Conservation (phyloP, 2,113 vertebrate genomes). For the Mobula birostris region DNA sequence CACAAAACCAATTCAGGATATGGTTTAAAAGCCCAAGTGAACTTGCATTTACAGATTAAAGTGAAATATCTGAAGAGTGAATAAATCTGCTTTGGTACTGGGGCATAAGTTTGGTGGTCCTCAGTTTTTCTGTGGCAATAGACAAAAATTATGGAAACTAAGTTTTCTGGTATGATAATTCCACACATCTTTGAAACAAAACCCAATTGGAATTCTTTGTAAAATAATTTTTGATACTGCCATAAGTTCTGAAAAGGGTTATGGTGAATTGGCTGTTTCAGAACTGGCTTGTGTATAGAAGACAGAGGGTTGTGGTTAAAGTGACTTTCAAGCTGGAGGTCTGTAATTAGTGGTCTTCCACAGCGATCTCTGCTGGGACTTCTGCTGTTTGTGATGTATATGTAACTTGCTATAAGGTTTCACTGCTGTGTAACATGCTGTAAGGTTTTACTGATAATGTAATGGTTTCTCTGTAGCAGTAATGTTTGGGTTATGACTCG, state of each 20-base stretch:
- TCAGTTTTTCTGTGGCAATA: neutral
- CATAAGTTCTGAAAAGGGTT: neutral
- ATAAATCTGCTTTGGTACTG: neutral
- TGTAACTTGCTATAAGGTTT: too few relatives aligned
- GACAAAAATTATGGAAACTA: neutral
- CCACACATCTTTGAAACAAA: neutral
- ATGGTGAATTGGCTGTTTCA: too few relatives aligned
- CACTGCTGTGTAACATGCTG: too few relatives aligned
- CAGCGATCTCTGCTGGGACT: too few relatives aligned
- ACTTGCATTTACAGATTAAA: neutral
- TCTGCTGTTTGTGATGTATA: too few relatives aligned
- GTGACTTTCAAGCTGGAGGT: too few relatives aligned
- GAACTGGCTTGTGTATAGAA: too few relatives aligned
- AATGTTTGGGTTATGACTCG: too few relatives aligned
- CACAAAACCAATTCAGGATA: neutral
- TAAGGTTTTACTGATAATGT: too few relatives aligned
- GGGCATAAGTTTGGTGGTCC: neutral
- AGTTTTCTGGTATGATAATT: neutral
- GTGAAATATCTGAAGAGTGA: neutral
- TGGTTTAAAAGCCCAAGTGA: neutral
- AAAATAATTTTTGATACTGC: neutral
- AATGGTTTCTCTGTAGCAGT: too few relatives aligned
- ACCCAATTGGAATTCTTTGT: neutral
- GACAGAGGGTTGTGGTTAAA: too few relatives aligned
- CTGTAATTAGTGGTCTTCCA: too few relatives aligned